Percentiles rank a stretch among this genome's conserved stretches.
Evolutionary conservation across 23 tunicate species (phyloP).

Genomic region (Oikopleura dioica): DNA sequence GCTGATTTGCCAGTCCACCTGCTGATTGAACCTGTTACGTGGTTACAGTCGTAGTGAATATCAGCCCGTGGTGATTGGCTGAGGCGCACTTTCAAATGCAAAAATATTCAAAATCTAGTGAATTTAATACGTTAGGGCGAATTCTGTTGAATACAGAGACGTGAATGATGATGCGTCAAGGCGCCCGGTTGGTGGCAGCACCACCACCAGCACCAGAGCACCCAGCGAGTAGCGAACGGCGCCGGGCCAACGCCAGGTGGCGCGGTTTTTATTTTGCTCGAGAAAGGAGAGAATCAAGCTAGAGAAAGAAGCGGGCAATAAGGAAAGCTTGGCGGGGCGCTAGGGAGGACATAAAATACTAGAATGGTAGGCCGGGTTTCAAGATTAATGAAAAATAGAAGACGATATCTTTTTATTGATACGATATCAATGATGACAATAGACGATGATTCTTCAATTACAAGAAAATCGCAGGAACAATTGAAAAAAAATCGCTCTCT

Average conservation of each 20-base stretch:
- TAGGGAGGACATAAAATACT: slow-evolving; percentile 6
- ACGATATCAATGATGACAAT: too few species aligned
- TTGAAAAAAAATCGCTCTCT: too few species aligned
- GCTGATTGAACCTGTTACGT: not conserved
- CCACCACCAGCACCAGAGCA: not conserved
- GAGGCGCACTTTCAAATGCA: slow-evolving; percentile 1
- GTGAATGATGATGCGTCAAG: slow-evolving; percentile 12
- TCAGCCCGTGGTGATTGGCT: too few species aligned
- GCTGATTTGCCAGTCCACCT: not conserved
- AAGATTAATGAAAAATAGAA: too few species aligned
- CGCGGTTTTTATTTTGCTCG: not conserved
- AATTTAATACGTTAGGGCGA: slow-evolving; percentile 4
- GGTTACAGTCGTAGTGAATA: too few species aligned
- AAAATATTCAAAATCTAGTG: not conserved
- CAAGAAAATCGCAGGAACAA: too few species aligned
- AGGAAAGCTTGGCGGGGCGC: not conserved
- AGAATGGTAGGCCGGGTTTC: too few species aligned
- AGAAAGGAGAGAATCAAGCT: too few species aligned
- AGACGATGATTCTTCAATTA: too few species aligned
- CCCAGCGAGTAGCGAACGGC: not conserved
- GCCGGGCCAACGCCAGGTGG: not conserved
- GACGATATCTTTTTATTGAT: too few species aligned
- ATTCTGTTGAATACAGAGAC: not conserved
- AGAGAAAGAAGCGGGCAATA: too few species aligned
- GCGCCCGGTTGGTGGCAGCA: not conserved